Evolutionary conservation across 2,113 vertebrate genomes (phyloP).

Genomic region (Epinephelus lanceolatus): DNA sequence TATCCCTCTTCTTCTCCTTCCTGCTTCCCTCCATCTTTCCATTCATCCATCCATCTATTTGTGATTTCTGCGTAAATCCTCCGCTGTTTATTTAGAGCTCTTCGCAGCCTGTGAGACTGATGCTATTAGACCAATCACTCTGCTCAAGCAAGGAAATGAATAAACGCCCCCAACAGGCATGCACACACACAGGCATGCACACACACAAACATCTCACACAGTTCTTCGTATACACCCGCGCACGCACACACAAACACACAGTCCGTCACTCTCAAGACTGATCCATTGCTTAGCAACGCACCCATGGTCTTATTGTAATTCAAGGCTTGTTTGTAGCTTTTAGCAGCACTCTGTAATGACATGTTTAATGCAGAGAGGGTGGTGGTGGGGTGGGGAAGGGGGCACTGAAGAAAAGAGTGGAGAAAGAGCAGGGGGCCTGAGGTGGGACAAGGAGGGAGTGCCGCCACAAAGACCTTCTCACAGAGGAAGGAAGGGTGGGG

Average conservation of each 20-base stretch:
- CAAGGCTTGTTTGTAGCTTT: constrained; percentile 90
- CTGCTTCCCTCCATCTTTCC: constrained; percentile 39
- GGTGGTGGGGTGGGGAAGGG: constrained; percentile 54
- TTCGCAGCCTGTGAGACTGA: constrained; percentile 2
- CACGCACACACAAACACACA: constrained; percentile 15
- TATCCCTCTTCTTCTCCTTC: constrained; percentile 1
- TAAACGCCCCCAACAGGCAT: constrained; percentile 19
- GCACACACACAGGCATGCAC: constrained; percentile 1
- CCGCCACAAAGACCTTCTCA: constrained; percentile 46
- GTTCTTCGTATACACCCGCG: constrained; percentile 8
- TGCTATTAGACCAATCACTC: constrained; percentile 65
- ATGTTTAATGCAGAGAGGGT: constrained; percentile 84
- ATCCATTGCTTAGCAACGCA: constrained; percentile 88
- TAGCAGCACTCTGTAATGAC: constrained; percentile 89
- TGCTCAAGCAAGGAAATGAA: constrained; percentile 50
- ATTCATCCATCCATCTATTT: constrained; percentile 24
- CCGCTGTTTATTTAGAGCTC: constrained; percentile 53
- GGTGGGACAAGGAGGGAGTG: constrained; percentile 65
- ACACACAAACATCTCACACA: constrained; percentile 31
- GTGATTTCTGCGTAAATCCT: constrained; percentile 42
- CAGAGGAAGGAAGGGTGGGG: constrained; percentile 40
- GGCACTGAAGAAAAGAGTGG: constrained; percentile 52
- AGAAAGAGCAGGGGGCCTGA: constrained; percentile 54
- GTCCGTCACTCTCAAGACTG: constrained; percentile 76
- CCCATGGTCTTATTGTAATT: constrained; percentile 88